These are phyloP conservation scores for Anagyrus pseudococci DNA, from an alignment of 2,888 invertebrate genomes.

Conservation along the genomic window DNA sequence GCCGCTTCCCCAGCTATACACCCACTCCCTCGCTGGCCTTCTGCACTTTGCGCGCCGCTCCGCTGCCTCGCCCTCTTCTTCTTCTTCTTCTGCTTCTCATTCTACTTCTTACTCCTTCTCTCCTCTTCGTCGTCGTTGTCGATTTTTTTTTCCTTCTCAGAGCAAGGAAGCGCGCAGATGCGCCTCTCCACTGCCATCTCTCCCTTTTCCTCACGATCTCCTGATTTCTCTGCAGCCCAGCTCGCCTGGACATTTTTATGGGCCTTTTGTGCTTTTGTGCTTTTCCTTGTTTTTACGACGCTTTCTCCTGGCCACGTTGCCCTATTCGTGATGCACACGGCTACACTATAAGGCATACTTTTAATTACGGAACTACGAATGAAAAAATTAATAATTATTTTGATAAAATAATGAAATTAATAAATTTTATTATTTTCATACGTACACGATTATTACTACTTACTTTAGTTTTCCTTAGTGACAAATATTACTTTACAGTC, in stretches of 20 bases:
- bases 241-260: constrained; percentile 32
- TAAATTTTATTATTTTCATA: too few species aligned
- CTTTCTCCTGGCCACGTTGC: neutral
- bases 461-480: too few species aligned
- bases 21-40: too few species aligned
- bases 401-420: too few species aligned
- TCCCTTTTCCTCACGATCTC: neutral
- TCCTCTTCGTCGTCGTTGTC: neutral
- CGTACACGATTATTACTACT: too few species aligned
- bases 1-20: neutral
- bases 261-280: constrained; percentile 26
- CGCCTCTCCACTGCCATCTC: neutral
- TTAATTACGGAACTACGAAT: too few species aligned
- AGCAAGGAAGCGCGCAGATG: neutral
- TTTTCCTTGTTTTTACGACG: constrained; percentile 27
- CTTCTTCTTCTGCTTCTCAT: constrained; percentile 16
- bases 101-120: constrained; percentile 7
- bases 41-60: neutral
- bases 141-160: neutral
- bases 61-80: neutral
- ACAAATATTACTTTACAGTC: too few species aligned
- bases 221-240: neutral
- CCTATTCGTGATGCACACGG: neutral
- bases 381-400: too few species aligned
- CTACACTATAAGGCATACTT: too few species aligned